Conservation (phyloP, 2,113 vertebrate species). For the Regulus satrapa region DNA sequence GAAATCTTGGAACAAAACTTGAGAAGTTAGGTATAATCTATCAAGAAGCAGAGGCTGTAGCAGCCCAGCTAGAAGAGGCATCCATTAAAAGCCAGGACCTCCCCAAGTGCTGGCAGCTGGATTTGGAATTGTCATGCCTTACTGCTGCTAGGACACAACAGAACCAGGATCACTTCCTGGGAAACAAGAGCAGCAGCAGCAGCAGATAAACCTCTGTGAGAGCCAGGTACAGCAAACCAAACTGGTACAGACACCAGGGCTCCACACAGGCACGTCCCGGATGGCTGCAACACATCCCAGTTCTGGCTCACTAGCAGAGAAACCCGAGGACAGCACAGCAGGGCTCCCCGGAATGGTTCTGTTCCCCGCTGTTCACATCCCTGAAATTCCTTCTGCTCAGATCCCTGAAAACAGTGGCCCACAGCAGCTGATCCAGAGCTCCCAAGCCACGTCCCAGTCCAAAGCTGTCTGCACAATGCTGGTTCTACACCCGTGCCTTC, state of each 20-base stretch:
- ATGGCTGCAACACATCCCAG: neutral
- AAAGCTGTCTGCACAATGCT: accelerated
- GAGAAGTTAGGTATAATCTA: neutral
- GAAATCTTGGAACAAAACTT: neutral
- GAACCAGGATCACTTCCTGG: neutral
- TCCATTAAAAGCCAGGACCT: neutral
- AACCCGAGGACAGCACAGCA: accelerated
- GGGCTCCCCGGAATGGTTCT: accelerated
- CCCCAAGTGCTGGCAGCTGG: neutral
- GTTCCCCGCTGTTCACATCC: too few relatives aligned
- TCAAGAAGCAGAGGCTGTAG: neutral
- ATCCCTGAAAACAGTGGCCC: neutral
- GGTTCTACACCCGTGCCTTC: accelerated
- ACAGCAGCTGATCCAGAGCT: neutral
- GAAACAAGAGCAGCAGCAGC: neutral
- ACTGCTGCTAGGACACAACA: accelerated
- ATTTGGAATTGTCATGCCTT: neutral
- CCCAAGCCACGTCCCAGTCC: accelerated
- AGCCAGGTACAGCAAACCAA: neutral
- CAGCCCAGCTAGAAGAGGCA: neutral
- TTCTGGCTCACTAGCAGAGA: neutral
- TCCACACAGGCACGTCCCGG: neutral
- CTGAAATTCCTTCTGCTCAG: too few relatives aligned
- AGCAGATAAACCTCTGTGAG: neutral
- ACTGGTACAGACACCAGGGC: neutral